Evolutionary conservation across 1,140 invertebrate genomes (phyloP), one percentile per base, ranked within the genome.

Genomic region (honey bee (Apis mellifera)): DNA sequence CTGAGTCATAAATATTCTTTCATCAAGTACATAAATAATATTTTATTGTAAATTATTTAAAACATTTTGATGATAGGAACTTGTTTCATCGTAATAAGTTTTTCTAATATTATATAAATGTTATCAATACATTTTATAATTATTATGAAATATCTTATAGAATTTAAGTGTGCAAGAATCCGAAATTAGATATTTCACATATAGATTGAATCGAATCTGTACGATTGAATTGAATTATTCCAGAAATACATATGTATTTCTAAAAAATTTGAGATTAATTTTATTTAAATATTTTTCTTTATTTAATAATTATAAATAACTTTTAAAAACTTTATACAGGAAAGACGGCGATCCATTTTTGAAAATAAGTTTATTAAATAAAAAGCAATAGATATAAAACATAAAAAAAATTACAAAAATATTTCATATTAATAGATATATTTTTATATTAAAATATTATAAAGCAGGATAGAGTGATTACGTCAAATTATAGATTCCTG

Each of bases 1-100:
- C 60, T 75, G 65, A n/a, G 8, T 81, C 78, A 54, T 84, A 76
- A 81, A 72, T 65, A 48, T 57, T 60, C 8, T 78, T 60, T 26
- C n/a, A 42, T 32, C 42, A 55, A 65, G 11, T 23, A 54, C 57
- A 26, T 71, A 70, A 54, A 52, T 48, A 82, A 66, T 59, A 59
- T 26, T 26, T 19, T 68, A 17, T 32, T 15, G 52, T 32, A 9
- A 32, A 50, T 66, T 52, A 32, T 21, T 54, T 65, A 65, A 73
- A 62, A 13, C 48, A n/a, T n/a, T 1, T 59, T 17, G 12, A 12
- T 11, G 12, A 71, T 83, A 78, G 68, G 75, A 74, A 84, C 62
- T 80, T 68, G 17, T 69, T 55, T 23, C 12, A 69, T 66, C 74
- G 4, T 62, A 71, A 59, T 72, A 62, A 60, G 4, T 55, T 70